Conservation (phyloP, 1,140 invertebrate genomes). For the Limonius californicus region DNA sequence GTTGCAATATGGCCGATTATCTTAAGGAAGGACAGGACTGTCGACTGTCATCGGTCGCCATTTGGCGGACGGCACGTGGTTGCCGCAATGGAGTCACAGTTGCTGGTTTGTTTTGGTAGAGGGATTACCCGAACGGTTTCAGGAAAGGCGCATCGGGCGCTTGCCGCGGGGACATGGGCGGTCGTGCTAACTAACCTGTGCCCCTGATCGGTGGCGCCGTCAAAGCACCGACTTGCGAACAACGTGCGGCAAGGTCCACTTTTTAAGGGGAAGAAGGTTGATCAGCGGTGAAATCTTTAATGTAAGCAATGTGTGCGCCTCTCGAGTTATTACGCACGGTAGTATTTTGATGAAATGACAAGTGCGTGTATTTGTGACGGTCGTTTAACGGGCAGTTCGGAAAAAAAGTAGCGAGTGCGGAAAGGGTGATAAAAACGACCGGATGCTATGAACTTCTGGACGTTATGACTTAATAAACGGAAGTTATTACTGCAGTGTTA, state of each 20-base stretch:
- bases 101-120: no score
- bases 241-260: conserved; percentile 33
- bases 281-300: conserved; percentile 42
- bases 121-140: no score
- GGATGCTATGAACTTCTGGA: neutral
- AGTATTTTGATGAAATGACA: conserved; percentile 21
- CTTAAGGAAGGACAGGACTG: no score
- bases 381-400: neutral
- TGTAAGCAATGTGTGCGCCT: conserved; percentile 35
- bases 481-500: conserved; percentile 11
- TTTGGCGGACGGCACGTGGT: no score
- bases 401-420: neutral
- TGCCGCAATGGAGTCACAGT: no score
- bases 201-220: conserved; percentile 35
- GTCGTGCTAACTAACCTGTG: conserved; percentile 28
- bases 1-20: conserved; percentile 13
- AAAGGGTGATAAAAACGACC: neutral
- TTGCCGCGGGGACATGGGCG: neutral
- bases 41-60: no score
- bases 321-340: conserved; percentile 15
- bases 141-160: neutral
- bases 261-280: conserved; percentile 36
- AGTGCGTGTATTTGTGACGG: conserved; percentile 14
- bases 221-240: conserved; percentile 26
- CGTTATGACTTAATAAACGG: conserved; percentile 8